Evolutionary conservation across 2,888 invertebrate genomes (phyloP), one percentile per base, ranked within the genome.

Genomic region (Lapara coniferarum): DNA sequence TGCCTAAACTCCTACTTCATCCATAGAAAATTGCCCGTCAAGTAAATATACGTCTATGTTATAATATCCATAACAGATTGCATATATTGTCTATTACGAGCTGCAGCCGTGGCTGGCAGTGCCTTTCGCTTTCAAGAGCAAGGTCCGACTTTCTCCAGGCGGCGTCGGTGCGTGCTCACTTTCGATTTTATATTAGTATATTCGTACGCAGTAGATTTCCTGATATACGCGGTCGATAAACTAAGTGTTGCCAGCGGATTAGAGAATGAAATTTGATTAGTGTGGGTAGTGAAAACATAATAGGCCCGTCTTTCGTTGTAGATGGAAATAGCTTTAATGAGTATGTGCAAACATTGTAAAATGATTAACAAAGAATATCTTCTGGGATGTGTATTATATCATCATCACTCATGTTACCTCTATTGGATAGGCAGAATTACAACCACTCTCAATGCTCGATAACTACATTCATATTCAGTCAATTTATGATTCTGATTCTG

Each of bases 41-140:
- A 30, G 12, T 58, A 14, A 2, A 30, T 10, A 8, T 37, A 7
- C n/a, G 1, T 8, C 13, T 55, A 37, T 68, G 30, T 14, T 52
- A 52, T 58, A 51, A 57, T 16, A 52, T 44, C 44, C 2, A 67
- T 53, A 44, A 16, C 16, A 6, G 58, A 37, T 58, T 68, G 52
- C 55, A 52, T 68, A 68, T n/a, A 67, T 5, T 37, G 58, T 37
- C 57, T 49, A 58, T 58, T 52, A 68, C 52, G 52, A 52, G 30
- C 49, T 63, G 46, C 49, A 68, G 30, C 58, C 55, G 55, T 52
- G 30, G 53, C 68, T 70, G 55, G 51, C 68, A 70, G 71, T 74
- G 73, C 78, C 85, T 86, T 85, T 85, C 86, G 79, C 83, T 85
- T 81, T 85, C 86, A 87, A 84, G 87, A 83, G 75, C 87, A 87